Conservation (phyloP, 1,140 invertebrate genomes). For the Euura saliciscinereae region DNA sequence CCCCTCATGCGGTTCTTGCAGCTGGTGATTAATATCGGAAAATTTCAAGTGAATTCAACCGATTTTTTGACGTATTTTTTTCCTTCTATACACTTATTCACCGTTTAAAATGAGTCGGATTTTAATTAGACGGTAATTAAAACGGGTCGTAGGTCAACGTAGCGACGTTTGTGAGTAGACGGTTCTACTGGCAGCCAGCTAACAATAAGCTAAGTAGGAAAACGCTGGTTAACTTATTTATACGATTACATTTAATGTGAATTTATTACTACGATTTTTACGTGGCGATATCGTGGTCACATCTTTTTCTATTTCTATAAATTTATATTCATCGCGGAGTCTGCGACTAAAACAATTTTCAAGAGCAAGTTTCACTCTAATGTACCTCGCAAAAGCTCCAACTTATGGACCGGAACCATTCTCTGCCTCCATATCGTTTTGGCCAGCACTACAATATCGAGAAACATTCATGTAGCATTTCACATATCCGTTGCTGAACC, state of each 20-base stretch:
- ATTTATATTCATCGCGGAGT: neutral
- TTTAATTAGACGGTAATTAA: slow-evolving; percentile 14
- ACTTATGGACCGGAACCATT: neutral
- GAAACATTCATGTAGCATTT: no score
- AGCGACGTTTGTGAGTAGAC: neutral
- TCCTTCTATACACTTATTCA: neutral
- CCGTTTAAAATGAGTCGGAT: neutral
- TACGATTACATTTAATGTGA: slow-evolving; percentile 7
- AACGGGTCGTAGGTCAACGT: slow-evolving; percentile 14
- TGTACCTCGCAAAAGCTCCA: neutral
- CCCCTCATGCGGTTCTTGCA: no score
- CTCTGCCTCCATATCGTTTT: neutral
- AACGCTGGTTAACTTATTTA: slow-evolving; percentile 4
- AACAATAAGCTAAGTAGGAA: slow-evolving; percentile 5
- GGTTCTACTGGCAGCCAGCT: neutral
- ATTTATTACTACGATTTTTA: neutral
- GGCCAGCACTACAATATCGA: no score
- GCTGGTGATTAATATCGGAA: no score
- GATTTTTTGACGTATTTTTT: neutral
- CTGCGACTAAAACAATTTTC: neutral
- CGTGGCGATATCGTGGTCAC: neutral
- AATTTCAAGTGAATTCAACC: neutral
- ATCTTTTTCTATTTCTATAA: neutral
- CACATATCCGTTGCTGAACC: no score
- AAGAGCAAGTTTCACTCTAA: neutral